Conservation (phyloP, 2,113 vertebrate species). For the Clarias macrocephalus region DNA sequence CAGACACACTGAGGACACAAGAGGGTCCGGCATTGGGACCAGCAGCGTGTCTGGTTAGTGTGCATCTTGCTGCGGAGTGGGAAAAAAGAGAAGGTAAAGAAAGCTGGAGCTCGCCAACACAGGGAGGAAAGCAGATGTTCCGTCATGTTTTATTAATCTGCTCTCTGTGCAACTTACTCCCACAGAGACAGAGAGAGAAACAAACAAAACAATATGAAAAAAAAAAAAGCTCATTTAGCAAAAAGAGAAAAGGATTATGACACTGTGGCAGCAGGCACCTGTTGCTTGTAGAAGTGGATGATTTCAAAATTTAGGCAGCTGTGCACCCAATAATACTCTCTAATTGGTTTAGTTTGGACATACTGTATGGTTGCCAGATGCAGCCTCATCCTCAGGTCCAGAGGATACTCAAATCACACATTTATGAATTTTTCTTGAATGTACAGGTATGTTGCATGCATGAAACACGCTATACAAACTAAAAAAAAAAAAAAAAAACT, state of each 20-base stretch:
- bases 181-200: neutral
- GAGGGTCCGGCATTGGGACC: neutral
- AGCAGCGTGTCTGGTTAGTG: conserved; percentile 5
- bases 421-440: too few species aligned
- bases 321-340: neutral
- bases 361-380: too few species aligned
- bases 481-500: too few species aligned
- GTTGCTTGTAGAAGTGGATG: conserved; percentile 1
- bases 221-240: neutral
- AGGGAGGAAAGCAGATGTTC: conserved; percentile 46
- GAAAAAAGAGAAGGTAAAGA: conserved; percentile 18
- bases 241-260: neutral
- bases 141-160: conserved; percentile 47
- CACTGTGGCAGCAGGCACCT: neutral
- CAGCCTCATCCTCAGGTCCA: neutral
- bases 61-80: neutral
- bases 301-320: neutral
- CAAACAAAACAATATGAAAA: conserved; percentile 17
- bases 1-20: neutral
- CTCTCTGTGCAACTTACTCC: conserved; percentile 36
- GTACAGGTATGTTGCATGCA: too few species aligned
- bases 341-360: neutral
- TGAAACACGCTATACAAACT: too few species aligned
- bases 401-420: too few species aligned
- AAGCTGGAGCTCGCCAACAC: conserved; percentile 16